Percentiles rank a stretch among this genome's conserved stretches.
phyloP scores from a whole-genome alignment of 2,797 vertebrate genomes.

The Selene dorsalis region DNA sequence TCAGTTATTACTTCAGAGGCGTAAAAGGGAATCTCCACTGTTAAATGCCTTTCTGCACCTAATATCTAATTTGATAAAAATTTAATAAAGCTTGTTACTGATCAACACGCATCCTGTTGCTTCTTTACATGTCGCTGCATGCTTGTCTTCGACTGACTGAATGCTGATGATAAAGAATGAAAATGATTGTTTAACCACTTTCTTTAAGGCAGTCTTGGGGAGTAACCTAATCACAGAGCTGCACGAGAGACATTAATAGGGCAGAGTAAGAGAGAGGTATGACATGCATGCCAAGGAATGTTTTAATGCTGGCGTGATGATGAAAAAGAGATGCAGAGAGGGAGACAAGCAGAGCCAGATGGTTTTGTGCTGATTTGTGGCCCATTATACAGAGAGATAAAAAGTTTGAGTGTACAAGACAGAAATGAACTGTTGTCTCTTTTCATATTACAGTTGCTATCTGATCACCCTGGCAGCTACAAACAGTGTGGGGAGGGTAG shows the following conservation, averaged over 20 bases:
- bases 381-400: not conserved
- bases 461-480: not conserved
- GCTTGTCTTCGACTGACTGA: not conserved
- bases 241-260: not conserved
- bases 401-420: not conserved
- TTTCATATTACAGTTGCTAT: conserved; percentile 6
- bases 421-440: not conserved
- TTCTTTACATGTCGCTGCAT: not conserved
- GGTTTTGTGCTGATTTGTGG: not conserved
- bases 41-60: not conserved
- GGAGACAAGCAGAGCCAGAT: not conserved
- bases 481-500: not conserved
- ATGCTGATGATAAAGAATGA: not conserved
- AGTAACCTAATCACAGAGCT: not conserved
- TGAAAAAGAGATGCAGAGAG: not conserved
- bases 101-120: not conserved
- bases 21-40: conserved; percentile 15
- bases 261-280: not conserved
- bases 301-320: not conserved
- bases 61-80: not conserved
- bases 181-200: not conserved
- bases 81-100: not conserved
- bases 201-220: not conserved
- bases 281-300: not conserved
- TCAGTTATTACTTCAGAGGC: conserved; percentile 27